These are phyloP conservation scores for Lamellibrachia luymesi DNA, from an alignment of 1,140 invertebrate species.

Conservation along the genomic window DNA sequence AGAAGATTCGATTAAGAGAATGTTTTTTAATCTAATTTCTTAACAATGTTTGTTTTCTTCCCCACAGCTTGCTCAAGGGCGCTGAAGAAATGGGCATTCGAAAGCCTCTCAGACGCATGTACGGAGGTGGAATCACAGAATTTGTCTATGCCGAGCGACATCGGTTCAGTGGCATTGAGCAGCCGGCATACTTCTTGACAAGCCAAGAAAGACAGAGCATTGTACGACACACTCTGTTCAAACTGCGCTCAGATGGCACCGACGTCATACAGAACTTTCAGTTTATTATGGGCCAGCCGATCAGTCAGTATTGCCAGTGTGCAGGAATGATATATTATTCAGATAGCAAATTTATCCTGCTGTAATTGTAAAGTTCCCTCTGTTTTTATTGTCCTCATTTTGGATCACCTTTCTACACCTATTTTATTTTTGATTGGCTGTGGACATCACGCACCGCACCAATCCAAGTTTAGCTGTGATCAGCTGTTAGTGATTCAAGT, in stretches of 20 bases:
- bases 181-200: conserved; percentile 73
- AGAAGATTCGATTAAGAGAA: neutral
- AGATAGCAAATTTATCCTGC: too few relatives aligned
- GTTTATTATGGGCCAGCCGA: conserved; percentile 70
- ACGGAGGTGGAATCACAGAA: conserved; percentile 86
- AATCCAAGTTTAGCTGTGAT: too few relatives aligned
- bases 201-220: conserved; percentile 68
- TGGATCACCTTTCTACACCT: too few relatives aligned
- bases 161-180: conserved; percentile 77
- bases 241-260: conserved; percentile 70
- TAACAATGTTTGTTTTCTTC: neutral
- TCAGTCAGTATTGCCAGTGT: conserved; percentile 53
- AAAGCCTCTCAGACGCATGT: conserved; percentile 77
- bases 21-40: neutral
- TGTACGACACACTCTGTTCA: conserved; percentile 62
- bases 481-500: too few relatives aligned
- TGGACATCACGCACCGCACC: too few relatives aligned
- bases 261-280: conserved; percentile 68
- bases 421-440: too few relatives aligned
- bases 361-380: too few relatives aligned
- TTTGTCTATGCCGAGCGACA: conserved; percentile 85
- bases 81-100: conserved; percentile 87
- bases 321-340: too few relatives aligned
- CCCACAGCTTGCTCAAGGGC: conserved; percentile 77
- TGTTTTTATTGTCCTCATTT: too few relatives aligned